Conservation (phyloP, 2,113 vertebrate species). For the Dendropsophus ebraccatus region DNA sequence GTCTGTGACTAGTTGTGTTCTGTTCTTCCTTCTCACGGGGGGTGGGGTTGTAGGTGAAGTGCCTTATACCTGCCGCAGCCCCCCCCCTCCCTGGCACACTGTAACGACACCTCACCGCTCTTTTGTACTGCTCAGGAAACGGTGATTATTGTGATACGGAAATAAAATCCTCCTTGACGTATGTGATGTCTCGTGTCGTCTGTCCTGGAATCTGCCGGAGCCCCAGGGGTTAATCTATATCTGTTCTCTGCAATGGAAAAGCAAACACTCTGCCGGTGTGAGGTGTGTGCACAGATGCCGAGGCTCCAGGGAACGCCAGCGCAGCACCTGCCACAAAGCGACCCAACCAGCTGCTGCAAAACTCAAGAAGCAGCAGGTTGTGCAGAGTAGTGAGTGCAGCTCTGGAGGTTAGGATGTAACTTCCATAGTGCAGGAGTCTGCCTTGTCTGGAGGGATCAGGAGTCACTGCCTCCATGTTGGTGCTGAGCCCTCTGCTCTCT, state of each 20-base stretch:
- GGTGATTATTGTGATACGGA: not conserved
- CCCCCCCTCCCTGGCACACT: not conserved
- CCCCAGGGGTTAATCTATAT: not conserved
- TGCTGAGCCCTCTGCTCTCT: too few species aligned
- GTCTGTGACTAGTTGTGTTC: not conserved
- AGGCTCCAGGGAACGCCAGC: not conserved
- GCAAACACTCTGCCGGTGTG: too few species aligned
- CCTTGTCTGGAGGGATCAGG: too few species aligned
- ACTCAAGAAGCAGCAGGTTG: too few species aligned
- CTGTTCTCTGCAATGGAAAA: slow-evolving; percentile 1
- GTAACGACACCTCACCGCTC: not conserved
- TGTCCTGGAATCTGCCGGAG: not conserved
- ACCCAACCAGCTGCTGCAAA: too few species aligned
- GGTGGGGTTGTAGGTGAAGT: not conserved
- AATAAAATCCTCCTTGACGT: not conserved
- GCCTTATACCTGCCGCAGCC: not conserved
- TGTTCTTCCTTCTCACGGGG: not conserved
- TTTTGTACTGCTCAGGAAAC: not conserved
- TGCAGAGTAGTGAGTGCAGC: not conserved
- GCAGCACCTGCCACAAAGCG: too few species aligned
- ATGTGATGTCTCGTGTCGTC: not conserved
- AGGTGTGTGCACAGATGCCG: not conserved
- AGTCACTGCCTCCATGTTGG: too few species aligned
- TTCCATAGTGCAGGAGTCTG: too few species aligned
- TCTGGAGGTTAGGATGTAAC: not conserved